Conservation (phyloP, 2,113 vertebrate genomes). For the Stigmatopora nigra region DNA sequence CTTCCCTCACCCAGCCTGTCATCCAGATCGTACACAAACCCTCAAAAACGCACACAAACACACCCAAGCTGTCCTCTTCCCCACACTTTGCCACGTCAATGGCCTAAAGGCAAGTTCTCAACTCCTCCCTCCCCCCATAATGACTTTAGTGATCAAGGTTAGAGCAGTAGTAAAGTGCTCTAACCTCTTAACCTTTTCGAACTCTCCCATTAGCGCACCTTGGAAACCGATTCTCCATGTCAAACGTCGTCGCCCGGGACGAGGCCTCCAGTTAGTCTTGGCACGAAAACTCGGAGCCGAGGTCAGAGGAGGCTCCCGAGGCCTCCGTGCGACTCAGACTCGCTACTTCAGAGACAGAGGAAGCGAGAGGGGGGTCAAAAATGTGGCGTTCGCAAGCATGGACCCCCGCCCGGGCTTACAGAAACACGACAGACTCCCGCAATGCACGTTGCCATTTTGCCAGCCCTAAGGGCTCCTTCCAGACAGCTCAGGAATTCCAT, state of each 20-base stretch:
- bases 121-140: slow-evolving; percentile 71
- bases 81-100: slow-evolving; percentile 30
- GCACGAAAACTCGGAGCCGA: slow-evolving; percentile 60
- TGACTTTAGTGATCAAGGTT: slow-evolving; percentile 64
- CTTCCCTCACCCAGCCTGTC: slow-evolving; percentile 9
- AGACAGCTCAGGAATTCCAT: slow-evolving; percentile 73
- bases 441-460: slow-evolving; percentile 63
- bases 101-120: slow-evolving; percentile 60
- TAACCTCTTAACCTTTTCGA: slow-evolving; percentile 72
- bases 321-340: slow-evolving; percentile 55
- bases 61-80: slow-evolving; percentile 21
- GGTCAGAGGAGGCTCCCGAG: slow-evolving; percentile 41
- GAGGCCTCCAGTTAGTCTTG: slow-evolving; percentile 73
- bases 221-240: slow-evolving; percentile 47
- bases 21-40: neutral
- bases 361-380: slow-evolving; percentile 65
- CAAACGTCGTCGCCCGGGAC: slow-evolving; percentile 65
- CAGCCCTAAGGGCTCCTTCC: slow-evolving; percentile 62
- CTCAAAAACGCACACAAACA: slow-evolving; percentile 10
- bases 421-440: slow-evolving; percentile 69
- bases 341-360: slow-evolving; percentile 54
- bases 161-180: slow-evolving; percentile 63
- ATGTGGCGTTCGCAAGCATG: slow-evolving; percentile 58
- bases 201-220: slow-evolving; percentile 60
- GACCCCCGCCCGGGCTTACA: slow-evolving; percentile 65